Evolutionary conservation across 2,797 vertebrate species (phyloP).

Genomic region (Oreortyx pictus): DNA sequence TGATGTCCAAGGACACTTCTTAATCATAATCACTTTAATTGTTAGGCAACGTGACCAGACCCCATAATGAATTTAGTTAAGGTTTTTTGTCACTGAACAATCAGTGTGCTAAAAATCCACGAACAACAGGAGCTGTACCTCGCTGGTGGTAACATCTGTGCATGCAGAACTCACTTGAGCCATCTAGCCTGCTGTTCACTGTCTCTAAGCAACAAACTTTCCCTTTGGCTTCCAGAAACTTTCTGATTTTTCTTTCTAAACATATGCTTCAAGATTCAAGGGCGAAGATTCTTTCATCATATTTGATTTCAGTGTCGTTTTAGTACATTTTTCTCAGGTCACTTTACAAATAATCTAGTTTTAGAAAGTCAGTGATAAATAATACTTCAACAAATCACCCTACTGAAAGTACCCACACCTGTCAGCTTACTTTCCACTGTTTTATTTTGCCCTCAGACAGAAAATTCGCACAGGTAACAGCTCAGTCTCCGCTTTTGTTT

Average conservation of each 20-base stretch:
- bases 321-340: neutral
- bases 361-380: neutral
- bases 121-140: neutral
- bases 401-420: neutral
- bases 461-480: neutral
- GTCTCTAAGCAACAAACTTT: neutral
- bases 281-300: neutral
- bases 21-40: conserved; percentile 34
- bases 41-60: neutral
- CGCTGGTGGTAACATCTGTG: neutral
- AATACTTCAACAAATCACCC: neutral
- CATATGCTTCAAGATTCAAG: neutral
- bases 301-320: neutral
- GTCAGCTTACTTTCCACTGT: neutral
- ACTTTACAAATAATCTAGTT: neutral
- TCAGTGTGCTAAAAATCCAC: neutral
- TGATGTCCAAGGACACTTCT: neutral
- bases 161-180: rapidly evolving
- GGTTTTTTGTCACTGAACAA: conserved; percentile 14
- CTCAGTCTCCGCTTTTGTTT: neutral
- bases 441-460: neutral
- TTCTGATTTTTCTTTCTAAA: neutral
- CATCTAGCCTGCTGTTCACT: neutral
- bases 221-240: neutral
- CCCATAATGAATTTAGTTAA: conserved; percentile 4